phyloP scores from a whole-genome alignment of 2,797 vertebrate species.

The Sciaenops ocellatus region DNA sequence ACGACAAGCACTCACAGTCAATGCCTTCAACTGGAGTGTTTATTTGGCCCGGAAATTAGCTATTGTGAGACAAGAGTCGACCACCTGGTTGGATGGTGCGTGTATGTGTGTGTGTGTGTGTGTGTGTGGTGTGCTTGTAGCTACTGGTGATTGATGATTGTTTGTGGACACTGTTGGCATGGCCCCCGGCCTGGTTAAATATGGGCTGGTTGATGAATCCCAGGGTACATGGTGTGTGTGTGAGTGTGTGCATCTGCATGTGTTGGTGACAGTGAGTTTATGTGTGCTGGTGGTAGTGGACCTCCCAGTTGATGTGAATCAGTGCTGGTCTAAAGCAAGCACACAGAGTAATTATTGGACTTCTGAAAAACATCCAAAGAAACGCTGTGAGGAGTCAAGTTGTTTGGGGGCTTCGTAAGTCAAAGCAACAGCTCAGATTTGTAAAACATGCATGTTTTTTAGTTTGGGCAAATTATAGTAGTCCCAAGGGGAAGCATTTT shows the following conservation, averaged over 20 bases:
- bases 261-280: slow-evolving; percentile 6
- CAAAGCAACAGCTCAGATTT: neutral
- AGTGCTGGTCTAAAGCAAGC: slow-evolving; percentile 51
- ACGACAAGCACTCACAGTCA: slow-evolving; percentile 64
- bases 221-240: slow-evolving; percentile 20
- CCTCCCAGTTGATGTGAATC: slow-evolving; percentile 58
- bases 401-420: neutral
- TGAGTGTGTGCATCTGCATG: slow-evolving; percentile 34
- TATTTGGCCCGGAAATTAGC: slow-evolving; percentile 72
- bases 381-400: neutral
- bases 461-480: neutral
- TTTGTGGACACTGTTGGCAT: slow-evolving; percentile 75
- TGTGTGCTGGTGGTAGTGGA: slow-evolving; percentile 31
- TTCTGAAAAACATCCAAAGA: neutral
- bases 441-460: neutral
- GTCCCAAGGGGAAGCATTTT: neutral
- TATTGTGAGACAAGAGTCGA: slow-evolving; percentile 68
- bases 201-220: slow-evolving; percentile 71
- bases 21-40: slow-evolving; percentile 61
- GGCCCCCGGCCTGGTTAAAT: slow-evolving; percentile 70
- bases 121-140: slow-evolving; percentile 41
- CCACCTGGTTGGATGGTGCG: slow-evolving; percentile 67
- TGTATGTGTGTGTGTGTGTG: slow-evolving; percentile 22
- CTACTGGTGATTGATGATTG: slow-evolving; percentile 77
- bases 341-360: slow-evolving; percentile 33